These are phyloP conservation scores for Brachirus orientalis DNA, from an alignment of 2,113 vertebrate genomes.

Conservation along the genomic window DNA sequence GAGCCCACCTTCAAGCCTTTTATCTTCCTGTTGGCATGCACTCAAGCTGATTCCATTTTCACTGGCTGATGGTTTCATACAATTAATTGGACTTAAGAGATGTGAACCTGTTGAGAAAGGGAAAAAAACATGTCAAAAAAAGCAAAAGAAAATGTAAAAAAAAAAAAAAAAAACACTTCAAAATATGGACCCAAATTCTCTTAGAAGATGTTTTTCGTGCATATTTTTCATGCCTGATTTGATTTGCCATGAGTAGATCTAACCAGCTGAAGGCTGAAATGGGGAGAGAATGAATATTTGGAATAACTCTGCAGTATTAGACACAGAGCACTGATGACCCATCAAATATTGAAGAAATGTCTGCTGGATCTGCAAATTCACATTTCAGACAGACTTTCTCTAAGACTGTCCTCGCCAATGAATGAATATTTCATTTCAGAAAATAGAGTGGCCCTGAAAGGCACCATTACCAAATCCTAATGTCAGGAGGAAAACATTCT, in stretches of 20 bases:
- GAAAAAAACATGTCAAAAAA: conserved; percentile 31
- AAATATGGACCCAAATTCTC: conserved; percentile 34
- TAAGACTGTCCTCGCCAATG: conserved; percentile 73
- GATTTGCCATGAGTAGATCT: conserved; percentile 32
- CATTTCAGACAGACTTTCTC: conserved; percentile 77
- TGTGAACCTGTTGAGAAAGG: conserved; percentile 71
- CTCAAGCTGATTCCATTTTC: conserved; percentile 75
- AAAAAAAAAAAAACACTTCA: conserved; percentile 16
- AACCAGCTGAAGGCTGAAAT: conserved; percentile 34
- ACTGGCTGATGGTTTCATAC: conserved; percentile 58
- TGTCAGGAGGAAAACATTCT: conserved; percentile 68
- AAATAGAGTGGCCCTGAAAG: conserved; percentile 77
- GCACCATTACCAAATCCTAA: conserved; percentile 76
- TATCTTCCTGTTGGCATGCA: conserved; percentile 72
- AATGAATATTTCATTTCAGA: conserved; percentile 81
- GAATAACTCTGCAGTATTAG: conserved; percentile 57
- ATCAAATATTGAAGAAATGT: conserved; percentile 84
- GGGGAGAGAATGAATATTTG: conserved; percentile 50
- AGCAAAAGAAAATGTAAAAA: conserved; percentile 17
- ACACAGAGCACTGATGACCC: conserved; percentile 72
- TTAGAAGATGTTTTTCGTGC: conserved; percentile 23
- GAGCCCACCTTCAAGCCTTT: conserved; percentile 78
- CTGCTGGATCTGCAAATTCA: conserved; percentile 75
- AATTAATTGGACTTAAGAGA: conserved; percentile 62
- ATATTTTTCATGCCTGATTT: conserved; percentile 37